A percentile compares a stretch with the other conserved stretches of the same genome.
Evolutionary conservation across 2,113 vertebrate species (phyloP).

Genomic region (Strigops habroptila): DNA sequence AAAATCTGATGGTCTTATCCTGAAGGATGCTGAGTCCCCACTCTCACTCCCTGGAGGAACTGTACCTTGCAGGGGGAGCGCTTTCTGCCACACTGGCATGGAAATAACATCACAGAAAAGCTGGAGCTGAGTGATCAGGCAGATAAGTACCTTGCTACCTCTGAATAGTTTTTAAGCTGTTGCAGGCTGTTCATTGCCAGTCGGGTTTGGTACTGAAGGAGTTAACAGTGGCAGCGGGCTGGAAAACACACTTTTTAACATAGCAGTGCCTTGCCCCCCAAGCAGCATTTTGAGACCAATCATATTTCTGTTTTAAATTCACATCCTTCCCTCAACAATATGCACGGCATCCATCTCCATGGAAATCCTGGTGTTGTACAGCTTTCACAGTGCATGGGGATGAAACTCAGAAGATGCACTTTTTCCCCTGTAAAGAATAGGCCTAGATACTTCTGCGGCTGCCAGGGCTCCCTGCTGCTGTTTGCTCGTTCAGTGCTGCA

Average conservation of each 20-base stretch:
- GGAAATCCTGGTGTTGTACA: slow-evolving; percentile 49
- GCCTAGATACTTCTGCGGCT: slow-evolving; percentile 1
- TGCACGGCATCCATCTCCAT: slow-evolving; percentile 45
- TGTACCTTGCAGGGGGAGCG: neutral
- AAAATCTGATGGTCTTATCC: neutral
- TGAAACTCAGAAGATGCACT: neutral
- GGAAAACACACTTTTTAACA: neutral
- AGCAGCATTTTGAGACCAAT: slow-evolving; percentile 2
- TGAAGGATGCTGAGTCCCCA: neutral
- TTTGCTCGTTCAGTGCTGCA: slow-evolving; percentile 8
- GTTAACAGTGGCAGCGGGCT: neutral
- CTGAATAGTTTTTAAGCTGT: neutral
- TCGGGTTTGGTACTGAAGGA: neutral
- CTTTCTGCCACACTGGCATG: neutral
- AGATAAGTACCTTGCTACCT: neutral
- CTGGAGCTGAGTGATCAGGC: neutral
- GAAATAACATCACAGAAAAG: neutral
- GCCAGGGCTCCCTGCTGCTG: neutral
- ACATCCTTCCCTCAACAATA: slow-evolving; percentile 40
- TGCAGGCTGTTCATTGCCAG: neutral
- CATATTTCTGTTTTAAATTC: slow-evolving; percentile 54
- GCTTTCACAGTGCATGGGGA: neutral
- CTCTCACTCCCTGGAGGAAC: fast-evolving
- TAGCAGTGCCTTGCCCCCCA: neutral
- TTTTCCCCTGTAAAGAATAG: slow-evolving; percentile 17